These are phyloP conservation scores for Ligdia adustata DNA, from an alignment of 2,888 invertebrate species.

Conservation along the genomic window DNA sequence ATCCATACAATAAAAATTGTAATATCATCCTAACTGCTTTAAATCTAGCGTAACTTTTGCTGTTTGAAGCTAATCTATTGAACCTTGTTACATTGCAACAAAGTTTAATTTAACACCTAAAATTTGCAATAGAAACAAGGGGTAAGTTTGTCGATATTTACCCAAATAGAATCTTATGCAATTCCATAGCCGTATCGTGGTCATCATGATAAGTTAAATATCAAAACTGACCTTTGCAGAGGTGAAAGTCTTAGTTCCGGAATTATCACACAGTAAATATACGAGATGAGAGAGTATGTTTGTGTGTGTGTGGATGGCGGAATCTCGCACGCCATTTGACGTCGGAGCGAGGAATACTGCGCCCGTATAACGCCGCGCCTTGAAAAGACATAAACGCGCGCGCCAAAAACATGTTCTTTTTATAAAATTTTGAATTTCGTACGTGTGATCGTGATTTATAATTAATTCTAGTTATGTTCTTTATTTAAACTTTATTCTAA, in stretches of 20 bases:
- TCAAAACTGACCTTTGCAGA: constrained; percentile 57
- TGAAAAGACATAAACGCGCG: constrained; percentile 47
- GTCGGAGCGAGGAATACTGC: constrained; percentile 55
- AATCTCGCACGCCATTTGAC: constrained; percentile 61
- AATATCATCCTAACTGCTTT: constrained; percentile 35
- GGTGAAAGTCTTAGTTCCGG: constrained; percentile 80
- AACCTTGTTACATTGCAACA: neutral
- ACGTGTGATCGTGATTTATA: constrained; percentile 18
- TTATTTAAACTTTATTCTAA: constrained; percentile 22
- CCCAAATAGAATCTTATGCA: constrained; percentile 36
- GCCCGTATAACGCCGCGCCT: constrained; percentile 57
- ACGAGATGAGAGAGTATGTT: constrained; percentile 63
- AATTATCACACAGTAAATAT: constrained; percentile 71
- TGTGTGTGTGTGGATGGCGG: constrained; percentile 57
- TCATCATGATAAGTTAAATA: constrained; percentile 55
- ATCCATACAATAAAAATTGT: constrained; percentile 41
- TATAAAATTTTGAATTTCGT: neutral
- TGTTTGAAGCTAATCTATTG: neutral
- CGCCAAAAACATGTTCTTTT: constrained; percentile 27
- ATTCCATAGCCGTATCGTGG: constrained; percentile 42
- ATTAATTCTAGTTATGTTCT: neutral
- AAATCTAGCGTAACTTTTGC: neutral
- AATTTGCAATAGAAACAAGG: neutral
- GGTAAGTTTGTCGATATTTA: constrained; percentile 9
- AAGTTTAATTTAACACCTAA: neutral